These are phyloP conservation scores for Notospermus geniculatus DNA, from an alignment of 1,140 invertebrate species.

Conservation along the genomic window DNA sequence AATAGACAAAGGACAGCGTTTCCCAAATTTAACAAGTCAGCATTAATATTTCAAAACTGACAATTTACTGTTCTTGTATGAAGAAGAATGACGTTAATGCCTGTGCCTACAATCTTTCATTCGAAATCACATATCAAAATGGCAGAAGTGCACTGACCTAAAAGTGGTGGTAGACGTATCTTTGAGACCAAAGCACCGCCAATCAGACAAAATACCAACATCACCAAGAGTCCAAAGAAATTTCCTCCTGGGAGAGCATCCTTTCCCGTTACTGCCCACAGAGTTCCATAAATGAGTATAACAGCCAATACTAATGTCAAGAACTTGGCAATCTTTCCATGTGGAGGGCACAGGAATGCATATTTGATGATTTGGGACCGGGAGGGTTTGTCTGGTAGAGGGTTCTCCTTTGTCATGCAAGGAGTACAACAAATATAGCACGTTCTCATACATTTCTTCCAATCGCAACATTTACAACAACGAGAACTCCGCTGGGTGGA, in stretches of 20 bases:
- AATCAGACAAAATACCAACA: slow-evolving; percentile 69
- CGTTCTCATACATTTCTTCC: no score
- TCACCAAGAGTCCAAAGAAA: slow-evolving; percentile 68
- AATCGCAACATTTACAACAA: no score
- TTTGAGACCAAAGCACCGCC: slow-evolving; percentile 75
- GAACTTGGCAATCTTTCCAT: slow-evolving; percentile 35
- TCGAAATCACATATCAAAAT: no score
- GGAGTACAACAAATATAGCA: no score
- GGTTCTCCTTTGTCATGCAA: slow-evolving; percentile 25
- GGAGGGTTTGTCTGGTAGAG: slow-evolving; percentile 32
- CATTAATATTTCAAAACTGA: no score
- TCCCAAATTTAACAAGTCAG: no score
- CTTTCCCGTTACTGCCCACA: slow-evolving; percentile 71
- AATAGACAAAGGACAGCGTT: no score
- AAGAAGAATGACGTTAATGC: no score
- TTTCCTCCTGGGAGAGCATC: slow-evolving; percentile 74
- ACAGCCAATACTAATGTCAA: slow-evolving; percentile 32
- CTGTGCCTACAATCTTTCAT: no score
- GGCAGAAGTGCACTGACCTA: slow-evolving; percentile 40
- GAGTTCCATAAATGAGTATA: slow-evolving; percentile 71
- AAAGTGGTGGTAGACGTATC: slow-evolving; percentile 76
- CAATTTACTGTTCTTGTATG: no score
- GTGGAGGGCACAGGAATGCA: slow-evolving; percentile 39
- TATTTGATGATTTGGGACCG: slow-evolving; percentile 24
- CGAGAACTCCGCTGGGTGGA: no score